Base-by-base conservation (phyloP, 2,797 vertebrate species). In the Onychomys torridus region DNA sequence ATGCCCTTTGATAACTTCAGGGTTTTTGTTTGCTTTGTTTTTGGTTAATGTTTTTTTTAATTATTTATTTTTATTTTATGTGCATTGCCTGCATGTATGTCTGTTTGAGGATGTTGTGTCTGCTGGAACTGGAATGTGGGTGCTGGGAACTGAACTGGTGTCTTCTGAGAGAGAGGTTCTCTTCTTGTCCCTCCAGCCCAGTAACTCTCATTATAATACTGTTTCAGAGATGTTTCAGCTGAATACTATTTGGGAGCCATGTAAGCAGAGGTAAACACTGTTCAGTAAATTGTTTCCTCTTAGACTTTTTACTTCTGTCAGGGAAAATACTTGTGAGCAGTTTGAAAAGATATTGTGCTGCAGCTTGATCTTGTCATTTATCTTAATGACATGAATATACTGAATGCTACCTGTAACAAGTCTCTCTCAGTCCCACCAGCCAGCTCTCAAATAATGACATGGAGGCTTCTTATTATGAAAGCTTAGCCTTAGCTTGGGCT, bases 291-390 rank as follows among this genome's bases (percentile, higher is more conserved):
- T 69, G 32, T 89, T 96, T 71, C 69, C 32, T 95, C 14, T 87
- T 96, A 49, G 85, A 34, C 83, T 97, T 95, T 81, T 91, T 37
- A 65, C 75, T 95, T 89, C 43, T 79, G 32, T 95, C 55, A 89
- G 89, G 69, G 37, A 34, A 87, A 69, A 43, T 93, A 76, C 78
- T 96, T 76, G 16, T 75, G 94, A 88, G 67, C 81, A 59, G 83
- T 96, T 88, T 86, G 82, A 92, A 71, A 82, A 87, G 82, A 88
- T 86, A 87, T 67, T 91, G 71, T 86, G 37, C 65, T 77, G 52
- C 43, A 93, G 63, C 21, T 91, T 82, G 69, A 92, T 94, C 89
- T 95, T 61, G 75, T 95, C 65, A 85, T 84, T 94, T 96, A 90
- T 84, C 87, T 91, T 94, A 94, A 93, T 76, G 91, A 95, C 92